Evolutionary conservation across 2,797 vertebrate species (phyloP).

Genomic region (Propithecus deckenii): DNA sequence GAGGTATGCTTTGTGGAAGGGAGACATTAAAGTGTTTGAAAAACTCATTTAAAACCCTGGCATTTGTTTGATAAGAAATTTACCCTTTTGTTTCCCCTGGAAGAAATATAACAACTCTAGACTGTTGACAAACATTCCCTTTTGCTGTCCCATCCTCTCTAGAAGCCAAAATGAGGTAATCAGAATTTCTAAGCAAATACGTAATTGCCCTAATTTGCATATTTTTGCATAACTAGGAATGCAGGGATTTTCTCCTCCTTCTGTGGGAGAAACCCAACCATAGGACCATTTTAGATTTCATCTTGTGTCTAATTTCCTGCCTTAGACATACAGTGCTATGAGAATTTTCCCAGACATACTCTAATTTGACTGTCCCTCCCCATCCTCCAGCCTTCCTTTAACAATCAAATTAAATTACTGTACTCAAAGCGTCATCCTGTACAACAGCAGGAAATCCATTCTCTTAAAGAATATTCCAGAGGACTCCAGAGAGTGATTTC

Average conservation of each 20-base stretch:
- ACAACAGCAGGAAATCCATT: conserved; percentile 32
- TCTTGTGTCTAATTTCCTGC: conserved; percentile 50
- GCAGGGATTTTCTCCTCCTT: conserved; percentile 64
- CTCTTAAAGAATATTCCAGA: conserved; percentile 9
- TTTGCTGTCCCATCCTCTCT: conserved; percentile 49
- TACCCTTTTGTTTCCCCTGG: conserved; percentile 71
- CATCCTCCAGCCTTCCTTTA: background rate
- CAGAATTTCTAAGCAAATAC: conserved; percentile 52
- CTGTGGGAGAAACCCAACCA: conserved; percentile 65
- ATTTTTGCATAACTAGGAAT: conserved; percentile 58
- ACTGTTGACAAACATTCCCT: conserved; percentile 70
- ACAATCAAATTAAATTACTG: conserved; percentile 43
- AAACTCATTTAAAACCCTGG: conserved; percentile 4
- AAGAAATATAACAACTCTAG: conserved; percentile 54
- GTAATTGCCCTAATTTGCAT: conserved; percentile 59
- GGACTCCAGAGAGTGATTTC: conserved; percentile 34
- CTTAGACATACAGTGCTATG: background rate
- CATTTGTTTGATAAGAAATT: conserved; percentile 63
- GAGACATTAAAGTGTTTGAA: conserved; percentile 7
- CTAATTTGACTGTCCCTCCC: background rate
- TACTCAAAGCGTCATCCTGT: conserved; percentile 7
- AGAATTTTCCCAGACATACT: conserved; percentile 17
- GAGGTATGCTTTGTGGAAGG: background rate
- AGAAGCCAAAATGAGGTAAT: conserved; percentile 60
- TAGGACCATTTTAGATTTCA: conserved; percentile 46